Conservation (phyloP, 2,113 vertebrate genomes). For the Castor canadensis region DNA sequence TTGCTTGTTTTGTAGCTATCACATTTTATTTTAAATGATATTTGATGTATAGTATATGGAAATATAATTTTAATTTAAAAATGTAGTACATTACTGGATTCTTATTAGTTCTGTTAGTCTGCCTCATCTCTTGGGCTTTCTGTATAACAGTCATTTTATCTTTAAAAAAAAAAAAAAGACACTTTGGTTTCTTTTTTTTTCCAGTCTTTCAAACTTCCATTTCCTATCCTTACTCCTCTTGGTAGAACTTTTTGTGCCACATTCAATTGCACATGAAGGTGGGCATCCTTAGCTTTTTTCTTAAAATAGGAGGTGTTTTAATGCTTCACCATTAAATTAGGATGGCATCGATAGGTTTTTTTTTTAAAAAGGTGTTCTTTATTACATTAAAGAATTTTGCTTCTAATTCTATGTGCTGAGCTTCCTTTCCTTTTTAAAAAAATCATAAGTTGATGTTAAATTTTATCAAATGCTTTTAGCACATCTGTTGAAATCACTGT, state of each 20-base stretch:
- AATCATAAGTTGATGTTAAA: neutral
- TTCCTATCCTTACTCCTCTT: neutral
- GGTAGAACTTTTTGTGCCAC: neutral
- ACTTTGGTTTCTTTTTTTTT: neutral
- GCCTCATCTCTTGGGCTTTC: neutral
- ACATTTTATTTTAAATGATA: neutral
- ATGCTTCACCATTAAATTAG: conserved; percentile 4
- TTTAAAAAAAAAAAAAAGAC: neutral
- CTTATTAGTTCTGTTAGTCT: neutral
- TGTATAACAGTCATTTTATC: neutral
- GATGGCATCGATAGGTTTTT: neutral
- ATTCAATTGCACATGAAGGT: neutral
- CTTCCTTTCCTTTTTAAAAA: conserved; percentile 22
- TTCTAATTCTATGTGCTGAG: neutral
- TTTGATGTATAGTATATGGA: neutral
- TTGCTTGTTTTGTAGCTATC: neutral
- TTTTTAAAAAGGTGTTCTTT: neutral
- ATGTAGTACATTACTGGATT: neutral
- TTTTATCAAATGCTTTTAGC: conserved; percentile 15
- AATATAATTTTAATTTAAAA: neutral
- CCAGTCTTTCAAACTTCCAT: neutral
- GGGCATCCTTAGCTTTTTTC: neutral
- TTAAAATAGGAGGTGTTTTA: conserved; percentile 37
- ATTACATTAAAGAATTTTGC: neutral
- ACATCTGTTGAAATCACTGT: neutral